phyloP scores from a whole-genome alignment of 2,113 vertebrate genomes.

The Acrocephalus kingi region DNA sequence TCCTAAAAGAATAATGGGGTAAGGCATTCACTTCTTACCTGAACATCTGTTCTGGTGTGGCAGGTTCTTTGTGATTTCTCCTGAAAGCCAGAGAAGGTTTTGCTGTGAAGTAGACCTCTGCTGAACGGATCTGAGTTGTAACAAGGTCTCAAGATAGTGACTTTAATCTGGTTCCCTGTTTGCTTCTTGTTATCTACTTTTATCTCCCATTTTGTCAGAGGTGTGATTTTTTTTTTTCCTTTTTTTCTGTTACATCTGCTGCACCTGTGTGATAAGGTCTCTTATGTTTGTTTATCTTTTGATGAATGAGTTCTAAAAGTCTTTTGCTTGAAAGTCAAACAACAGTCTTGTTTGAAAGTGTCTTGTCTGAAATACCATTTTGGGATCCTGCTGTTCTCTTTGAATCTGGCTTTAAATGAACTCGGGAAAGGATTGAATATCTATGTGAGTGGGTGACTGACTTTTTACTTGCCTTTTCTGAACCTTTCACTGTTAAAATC shows the following conservation, averaged over 20 bases:
- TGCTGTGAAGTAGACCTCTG: not conserved
- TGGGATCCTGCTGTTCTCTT: not conserved
- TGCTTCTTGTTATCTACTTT: constrained; percentile 3
- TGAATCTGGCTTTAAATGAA: constrained; percentile 7
- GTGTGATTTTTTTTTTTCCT: not conserved
- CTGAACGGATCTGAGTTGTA: not conserved
- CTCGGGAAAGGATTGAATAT: not conserved
- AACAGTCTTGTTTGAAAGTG: constrained; percentile 27
- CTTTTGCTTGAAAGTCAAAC: constrained; percentile 29
- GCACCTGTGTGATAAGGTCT: constrained; percentile 19
- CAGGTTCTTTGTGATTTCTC: not conserved
- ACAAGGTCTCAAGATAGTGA: constrained; percentile 7
- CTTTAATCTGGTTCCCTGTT: constrained; percentile 33
- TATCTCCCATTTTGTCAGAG: constrained; percentile 20
- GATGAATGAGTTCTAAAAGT: constrained; percentile 42
- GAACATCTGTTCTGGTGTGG: not conserved
- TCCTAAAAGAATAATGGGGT: not conserved
- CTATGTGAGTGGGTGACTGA: not conserved
- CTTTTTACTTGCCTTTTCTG: not conserved
- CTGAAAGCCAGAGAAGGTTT: not conserved
- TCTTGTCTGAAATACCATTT: constrained; percentile 23
- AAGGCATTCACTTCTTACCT: not conserved
- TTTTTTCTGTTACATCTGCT: not conserved
- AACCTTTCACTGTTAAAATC: not conserved
- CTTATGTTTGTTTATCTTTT: constrained; percentile 51